Evolutionary conservation across 1,140 invertebrate genomes (phyloP).

Genomic region (Ditylenchus dipsaci): DNA sequence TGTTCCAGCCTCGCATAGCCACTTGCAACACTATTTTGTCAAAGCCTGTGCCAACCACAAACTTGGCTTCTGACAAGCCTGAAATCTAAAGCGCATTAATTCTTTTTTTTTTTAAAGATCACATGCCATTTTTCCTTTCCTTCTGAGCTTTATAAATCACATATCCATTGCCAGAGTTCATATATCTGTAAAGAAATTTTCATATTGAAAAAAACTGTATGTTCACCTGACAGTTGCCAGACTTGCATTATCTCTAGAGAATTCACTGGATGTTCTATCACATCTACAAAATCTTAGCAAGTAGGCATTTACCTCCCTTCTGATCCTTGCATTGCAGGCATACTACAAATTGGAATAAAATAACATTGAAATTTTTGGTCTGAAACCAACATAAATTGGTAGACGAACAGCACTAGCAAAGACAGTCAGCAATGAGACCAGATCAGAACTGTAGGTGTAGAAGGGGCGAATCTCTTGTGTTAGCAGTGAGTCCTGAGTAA

Average conservation of each 20-base stretch:
- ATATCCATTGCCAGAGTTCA: slow-evolving; percentile 36
- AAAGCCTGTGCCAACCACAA: slow-evolving; percentile 43
- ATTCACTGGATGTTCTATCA: slow-evolving; percentile 18
- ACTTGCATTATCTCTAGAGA: slow-evolving; percentile 20
- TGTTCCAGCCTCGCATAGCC: slow-evolving; percentile 19
- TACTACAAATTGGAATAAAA: slow-evolving; percentile 9
- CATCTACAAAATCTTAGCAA: slow-evolving; percentile 37
- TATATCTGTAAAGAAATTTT: slow-evolving; percentile 25
- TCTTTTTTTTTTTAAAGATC: neutral
- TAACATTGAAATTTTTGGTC: too few species aligned
- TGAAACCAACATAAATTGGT: slow-evolving; percentile 36
- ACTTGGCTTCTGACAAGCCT: slow-evolving; percentile 3
- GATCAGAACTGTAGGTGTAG: slow-evolving; percentile 48
- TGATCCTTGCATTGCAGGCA: slow-evolving; percentile 46
- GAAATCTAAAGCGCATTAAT: neutral
- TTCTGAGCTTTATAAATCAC: slow-evolving; percentile 23
- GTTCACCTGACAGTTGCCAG: slow-evolving; percentile 34
- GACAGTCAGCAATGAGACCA: slow-evolving; percentile 51
- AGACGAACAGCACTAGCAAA: slow-evolving; percentile 36
- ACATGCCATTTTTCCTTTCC: neutral
- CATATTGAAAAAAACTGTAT: slow-evolving; percentile 7
- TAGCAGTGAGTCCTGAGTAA: slow-evolving; percentile 28
- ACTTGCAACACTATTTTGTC: slow-evolving; percentile 41
- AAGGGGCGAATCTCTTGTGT: slow-evolving; percentile 41
- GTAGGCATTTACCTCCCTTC: slow-evolving; percentile 36